phyloP scores from a whole-genome alignment of 2,797 vertebrate genomes.

The Poecile montanus region DNA sequence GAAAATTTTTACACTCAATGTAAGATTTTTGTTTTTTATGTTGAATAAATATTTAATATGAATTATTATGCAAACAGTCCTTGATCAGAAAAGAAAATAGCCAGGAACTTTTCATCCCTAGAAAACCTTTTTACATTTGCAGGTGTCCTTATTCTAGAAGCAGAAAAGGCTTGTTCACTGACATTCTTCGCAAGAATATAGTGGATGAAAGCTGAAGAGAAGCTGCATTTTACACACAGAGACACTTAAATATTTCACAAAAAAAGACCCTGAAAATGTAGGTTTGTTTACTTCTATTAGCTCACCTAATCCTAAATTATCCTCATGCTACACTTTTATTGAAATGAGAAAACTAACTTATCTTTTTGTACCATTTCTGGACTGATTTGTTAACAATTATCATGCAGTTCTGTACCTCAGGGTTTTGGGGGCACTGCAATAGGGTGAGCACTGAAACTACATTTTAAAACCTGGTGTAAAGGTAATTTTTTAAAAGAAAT shows the following conservation, averaged over 20 bases:
- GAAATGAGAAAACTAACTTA: not conserved
- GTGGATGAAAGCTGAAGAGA: not conserved
- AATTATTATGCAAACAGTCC: not conserved
- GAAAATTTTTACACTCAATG: not conserved
- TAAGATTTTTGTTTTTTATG: not conserved
- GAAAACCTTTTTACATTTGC: not conserved
- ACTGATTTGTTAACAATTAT: not conserved
- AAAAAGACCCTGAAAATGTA: not conserved
- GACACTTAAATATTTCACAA: not conserved
- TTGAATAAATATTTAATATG: not conserved
- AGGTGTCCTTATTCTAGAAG: not conserved
- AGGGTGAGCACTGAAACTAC: not conserved
- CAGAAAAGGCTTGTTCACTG: not conserved
- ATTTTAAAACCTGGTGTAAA: not conserved
- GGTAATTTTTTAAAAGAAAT: not conserved
- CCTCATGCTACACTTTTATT: not conserved
- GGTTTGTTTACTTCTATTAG: not conserved
- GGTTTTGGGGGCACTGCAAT: fast-evolving
- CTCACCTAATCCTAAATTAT: not conserved
- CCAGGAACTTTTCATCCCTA: not conserved
- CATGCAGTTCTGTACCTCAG: not conserved
- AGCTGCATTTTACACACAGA: not conserved
- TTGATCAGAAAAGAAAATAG: not conserved
- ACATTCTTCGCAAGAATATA: not conserved
- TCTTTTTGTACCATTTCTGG: not conserved